Evolutionary conservation across 2,797 vertebrate species (phyloP).

Genomic region (Galagoides demidoff): DNA sequence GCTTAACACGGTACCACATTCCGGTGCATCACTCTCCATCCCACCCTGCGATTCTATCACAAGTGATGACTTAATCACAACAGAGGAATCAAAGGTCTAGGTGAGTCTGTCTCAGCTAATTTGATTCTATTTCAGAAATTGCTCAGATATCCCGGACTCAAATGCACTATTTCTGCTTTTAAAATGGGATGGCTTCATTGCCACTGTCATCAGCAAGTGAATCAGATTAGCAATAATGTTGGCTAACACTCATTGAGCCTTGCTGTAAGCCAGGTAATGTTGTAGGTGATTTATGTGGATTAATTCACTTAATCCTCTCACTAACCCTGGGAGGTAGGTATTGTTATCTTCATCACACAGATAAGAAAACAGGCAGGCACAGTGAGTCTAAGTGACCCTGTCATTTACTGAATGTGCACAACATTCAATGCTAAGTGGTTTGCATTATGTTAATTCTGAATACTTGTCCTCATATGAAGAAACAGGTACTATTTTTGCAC

Average conservation of each 20-base stretch:
- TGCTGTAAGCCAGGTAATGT: background rate
- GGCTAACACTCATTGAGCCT: background rate
- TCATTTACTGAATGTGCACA: background rate
- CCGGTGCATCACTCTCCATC: background rate
- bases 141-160: background rate
- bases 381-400: background rate
- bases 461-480: background rate
- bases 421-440: background rate
- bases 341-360: background rate
- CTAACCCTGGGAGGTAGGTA: background rate
- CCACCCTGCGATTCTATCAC: background rate
- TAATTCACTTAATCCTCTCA: background rate
- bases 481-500: background rate
- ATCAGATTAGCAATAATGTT: background rate
- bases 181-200: background rate
- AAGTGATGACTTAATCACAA: background rate
- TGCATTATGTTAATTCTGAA: background rate
- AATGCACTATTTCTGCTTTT: background rate
- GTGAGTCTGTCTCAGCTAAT: background rate
- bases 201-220: background rate
- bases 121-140: slow-evolving; percentile 15
- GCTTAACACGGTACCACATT: background rate
- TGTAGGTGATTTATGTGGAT: background rate
- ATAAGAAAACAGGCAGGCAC: background rate
- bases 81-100: background rate